Conservation (phyloP, 2,113 vertebrate genomes). For the Chunga burmeisteri region DNA sequence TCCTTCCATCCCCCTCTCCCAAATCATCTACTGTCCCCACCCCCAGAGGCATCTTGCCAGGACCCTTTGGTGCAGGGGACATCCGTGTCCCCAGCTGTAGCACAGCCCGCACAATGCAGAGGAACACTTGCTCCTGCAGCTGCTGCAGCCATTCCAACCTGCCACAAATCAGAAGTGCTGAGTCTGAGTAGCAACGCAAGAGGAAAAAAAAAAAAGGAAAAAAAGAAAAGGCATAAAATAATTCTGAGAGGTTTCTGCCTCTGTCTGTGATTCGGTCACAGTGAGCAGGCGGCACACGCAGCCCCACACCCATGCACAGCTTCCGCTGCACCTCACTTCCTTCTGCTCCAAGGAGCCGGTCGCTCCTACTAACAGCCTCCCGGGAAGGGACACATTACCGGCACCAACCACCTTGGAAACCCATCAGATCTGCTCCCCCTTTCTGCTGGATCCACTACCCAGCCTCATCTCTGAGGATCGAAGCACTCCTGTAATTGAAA, state of each 20-base stretch:
- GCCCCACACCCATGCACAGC: not conserved
- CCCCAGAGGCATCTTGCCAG: not conserved
- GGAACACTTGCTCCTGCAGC: constrained; percentile 15
- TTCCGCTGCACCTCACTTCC: constrained; percentile 49
- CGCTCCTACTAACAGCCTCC: not conserved
- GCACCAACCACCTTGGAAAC: not conserved
- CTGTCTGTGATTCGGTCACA: not conserved
- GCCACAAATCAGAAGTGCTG: constrained; percentile 5
- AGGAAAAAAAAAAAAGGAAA: not conserved
- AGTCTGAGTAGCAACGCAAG: not conserved
- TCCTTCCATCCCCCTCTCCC: not conserved
- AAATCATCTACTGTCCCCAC: not conserved
- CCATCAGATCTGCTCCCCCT: not conserved
- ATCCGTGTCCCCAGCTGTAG: not conserved
- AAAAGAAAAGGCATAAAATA: not conserved
- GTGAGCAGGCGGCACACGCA: not conserved
- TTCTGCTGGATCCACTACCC: not conserved
- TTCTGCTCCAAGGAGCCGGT: not conserved
- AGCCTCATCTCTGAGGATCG: not conserved
- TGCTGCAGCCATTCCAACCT: constrained; percentile 2
- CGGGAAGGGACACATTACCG: not conserved
- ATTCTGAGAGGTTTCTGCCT: constrained; percentile 21
- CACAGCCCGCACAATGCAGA: not conserved
- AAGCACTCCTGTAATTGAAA: not conserved
- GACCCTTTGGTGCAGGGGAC: not conserved